These are phyloP conservation scores for Caenorhabditis brenneri DNA, from an alignment of 1,140 invertebrate genomes.

Conservation along the genomic window DNA sequence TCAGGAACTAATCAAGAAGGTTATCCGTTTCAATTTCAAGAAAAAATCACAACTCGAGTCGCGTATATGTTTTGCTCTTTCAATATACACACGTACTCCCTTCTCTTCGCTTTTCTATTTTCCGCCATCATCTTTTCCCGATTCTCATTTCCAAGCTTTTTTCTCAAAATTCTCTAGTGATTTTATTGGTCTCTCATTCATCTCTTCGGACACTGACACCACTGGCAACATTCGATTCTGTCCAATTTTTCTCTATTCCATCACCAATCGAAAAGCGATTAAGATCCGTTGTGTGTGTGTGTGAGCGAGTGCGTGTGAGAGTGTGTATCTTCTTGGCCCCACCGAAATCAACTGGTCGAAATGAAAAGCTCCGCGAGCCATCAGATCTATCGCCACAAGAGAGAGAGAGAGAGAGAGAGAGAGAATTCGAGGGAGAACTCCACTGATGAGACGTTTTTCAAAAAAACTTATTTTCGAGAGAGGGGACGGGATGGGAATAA, in stretches of 20 bases:
- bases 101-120: background rate
- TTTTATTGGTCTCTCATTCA: background rate
- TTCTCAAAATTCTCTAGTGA: background rate
- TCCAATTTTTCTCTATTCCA: too few relatives aligned
- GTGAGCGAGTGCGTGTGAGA: too few relatives aligned
- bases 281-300: constrained; percentile 13
- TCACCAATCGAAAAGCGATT: constrained; percentile 30
- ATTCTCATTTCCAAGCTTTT: constrained; percentile 13
- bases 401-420: background rate
- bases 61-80: constrained; percentile 42
- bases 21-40: background rate
- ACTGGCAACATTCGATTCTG: constrained; percentile 10
- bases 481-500: background rate
- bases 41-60: constrained; percentile 18
- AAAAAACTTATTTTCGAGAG: background rate
- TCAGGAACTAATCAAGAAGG: background rate
- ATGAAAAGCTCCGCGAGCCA: constrained; percentile 27
- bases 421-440: too few relatives aligned
- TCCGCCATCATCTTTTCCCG: background rate
- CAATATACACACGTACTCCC: constrained; percentile 35
- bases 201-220: background rate
- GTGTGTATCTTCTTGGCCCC: constrained; percentile 15
- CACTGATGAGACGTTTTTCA: background rate
- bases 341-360: constrained; percentile 16
- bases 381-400: background rate